A percentile compares a stretch with the other conserved stretches of the same genome.
Evolutionary conservation across 2,797 vertebrate genomes (phyloP).

Genomic region (Xyrichtys novacula): DNA sequence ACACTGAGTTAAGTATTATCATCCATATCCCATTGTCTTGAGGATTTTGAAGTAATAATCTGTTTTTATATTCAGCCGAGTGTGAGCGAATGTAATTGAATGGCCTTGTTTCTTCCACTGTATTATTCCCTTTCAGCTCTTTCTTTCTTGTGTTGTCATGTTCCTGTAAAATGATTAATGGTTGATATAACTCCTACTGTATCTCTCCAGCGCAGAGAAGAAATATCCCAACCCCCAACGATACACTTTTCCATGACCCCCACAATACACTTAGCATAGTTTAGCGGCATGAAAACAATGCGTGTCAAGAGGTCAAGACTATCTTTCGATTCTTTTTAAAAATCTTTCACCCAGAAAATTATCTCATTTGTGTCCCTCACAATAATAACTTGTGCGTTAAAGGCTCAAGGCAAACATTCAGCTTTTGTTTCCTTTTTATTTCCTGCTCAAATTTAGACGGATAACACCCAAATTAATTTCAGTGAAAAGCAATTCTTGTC

Average conservation of each 20-base stretch:
- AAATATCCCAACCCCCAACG: conserved; percentile 26
- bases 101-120: conserved; percentile 49
- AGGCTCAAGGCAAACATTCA: background rate
- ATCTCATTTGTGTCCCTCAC: conserved; percentile 2
- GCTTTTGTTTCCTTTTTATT: background rate
- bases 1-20: background rate
- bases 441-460: background rate
- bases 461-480: too few species aligned
- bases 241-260: conserved; percentile 41
- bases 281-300: background rate
- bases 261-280: conserved; percentile 19
- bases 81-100: conserved; percentile 36
- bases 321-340: background rate
- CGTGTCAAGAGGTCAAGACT: background rate
- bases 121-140: conserved; percentile 53
- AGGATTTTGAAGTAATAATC: conserved; percentile 31
- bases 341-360: background rate
- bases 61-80: conserved; percentile 14
- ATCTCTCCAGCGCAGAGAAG: conserved; percentile 48
- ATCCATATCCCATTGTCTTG: background rate
- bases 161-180: conserved; percentile 72
- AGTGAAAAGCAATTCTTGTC: background rate
- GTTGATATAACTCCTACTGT: conserved; percentile 28
- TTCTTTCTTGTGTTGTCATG: conserved; percentile 59
- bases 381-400: background rate